Evolutionary conservation across 1,140 invertebrate species (phyloP), one percentile per base, ranked within the genome.

Genomic region (Plodia interpunctella): DNA sequence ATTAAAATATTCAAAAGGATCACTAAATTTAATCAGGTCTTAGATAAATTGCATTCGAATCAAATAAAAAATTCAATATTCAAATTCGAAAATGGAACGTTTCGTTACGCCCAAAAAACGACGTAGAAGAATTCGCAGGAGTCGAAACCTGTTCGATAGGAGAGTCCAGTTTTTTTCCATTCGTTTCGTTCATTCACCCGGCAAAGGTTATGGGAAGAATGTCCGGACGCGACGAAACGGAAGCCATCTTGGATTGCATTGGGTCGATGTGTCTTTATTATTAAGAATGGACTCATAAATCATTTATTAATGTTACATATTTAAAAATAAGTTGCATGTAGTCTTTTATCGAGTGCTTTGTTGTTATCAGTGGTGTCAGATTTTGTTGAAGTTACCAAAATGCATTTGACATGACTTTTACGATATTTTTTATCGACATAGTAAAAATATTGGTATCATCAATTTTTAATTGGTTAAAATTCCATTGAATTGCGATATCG

Each of bases 161-260:
- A 54, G 52, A 54, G 52, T 54, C 21, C 52, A 54, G 28, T 28
- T 54, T 54, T 54, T 54, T 54, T 20, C 13, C 6, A n/a, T 20
- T 13, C 21, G 21, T 9, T 25, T 25, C 25, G 52, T 54, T 54
- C 52, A 9, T 54, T 54, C 52, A 54, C 52, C 52, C 52, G 28
- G 21, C 52, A 54, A 54, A 54, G 52, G 52, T 54, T 54, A 54
- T 30, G 52, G 52, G 52, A 54, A 54, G 52, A 54, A 54, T 54
- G 52, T 54, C 25, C 25, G 52, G 52, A 54, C 38, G 38, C 38
- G 38, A 44, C 38, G 38, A n/a, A 44, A 44, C 38, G 38, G 38
- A 44, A 44, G 38, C 38, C 38, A 44, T 44, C 38, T 44, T 44
- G 38, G n/a, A 44, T 44, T 44, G 38, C 38, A 44, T 5, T 17